Base-by-base conservation (phyloP, 2,888 invertebrate genomes). In the Eupithecia centaureata region DNA sequence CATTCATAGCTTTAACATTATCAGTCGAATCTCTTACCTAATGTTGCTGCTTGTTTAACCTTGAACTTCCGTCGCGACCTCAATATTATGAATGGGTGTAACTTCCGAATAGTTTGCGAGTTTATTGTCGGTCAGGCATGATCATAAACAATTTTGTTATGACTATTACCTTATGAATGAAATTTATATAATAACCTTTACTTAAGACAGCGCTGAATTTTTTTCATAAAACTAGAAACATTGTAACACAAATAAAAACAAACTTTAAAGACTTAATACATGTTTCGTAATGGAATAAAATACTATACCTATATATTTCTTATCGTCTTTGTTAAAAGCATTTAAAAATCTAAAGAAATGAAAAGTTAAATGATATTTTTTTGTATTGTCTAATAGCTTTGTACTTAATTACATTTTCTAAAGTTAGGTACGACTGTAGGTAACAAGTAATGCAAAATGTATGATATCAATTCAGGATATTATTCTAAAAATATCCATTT, bases 401-500 rank as follows among this genome's bases (percentile, higher is more conserved):
- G 5, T 47, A 47, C 22, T 1, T 10, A 22, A 22, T 47, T 12
- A 47, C 18, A 47, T 22, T 47, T 47, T 22, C 22, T 42, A n/a
- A n/a, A n/a, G n/a, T n/a, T n/a, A 42, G 18, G 7, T n/a, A 35
- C 13, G 13, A 7, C 1, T 1, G 42, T 22, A 22, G 10, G 47
- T 22, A 12, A 25, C 22, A 25, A 4, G 1, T 52, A 7, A n/a
- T 13, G 2, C 15, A 15, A 27, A 52, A 52, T 52, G 5, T 52
- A 7, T 15, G 52, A 5, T 65, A 62, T 59, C 61, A 59, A 28
- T 18, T 56, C 22, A 22, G 15, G 35, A 68, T 30, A 7, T 58
- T 18, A 42, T 59, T 54, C 57, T 68, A 64, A 52, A 54, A 65
- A 65, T 68, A 65, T 15, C 22, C 22, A 25, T 0, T 13, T 25